Percentiles rank a stretch among this genome's conserved stretches.
Evolutionary conservation across 1,140 invertebrate species (phyloP).

Genomic region (Aphidius ervi): DNA sequence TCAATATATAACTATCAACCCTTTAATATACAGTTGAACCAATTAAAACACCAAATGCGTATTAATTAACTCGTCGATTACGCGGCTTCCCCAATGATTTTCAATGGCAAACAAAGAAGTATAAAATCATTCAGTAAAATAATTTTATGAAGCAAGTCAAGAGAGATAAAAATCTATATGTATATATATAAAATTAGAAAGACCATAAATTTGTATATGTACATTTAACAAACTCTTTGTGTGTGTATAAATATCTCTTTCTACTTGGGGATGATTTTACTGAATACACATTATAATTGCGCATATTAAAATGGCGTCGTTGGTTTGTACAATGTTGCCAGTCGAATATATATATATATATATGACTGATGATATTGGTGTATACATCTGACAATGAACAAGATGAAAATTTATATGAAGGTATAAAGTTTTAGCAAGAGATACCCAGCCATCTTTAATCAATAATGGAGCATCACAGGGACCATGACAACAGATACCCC

Average conservation of each 20-base stretch:
- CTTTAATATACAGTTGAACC: slow-evolving; percentile 20
- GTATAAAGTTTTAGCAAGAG: slow-evolving; percentile 20
- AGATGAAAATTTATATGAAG: background rate
- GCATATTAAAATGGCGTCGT: slow-evolving; percentile 53
- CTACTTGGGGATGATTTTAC: slow-evolving; percentile 16
- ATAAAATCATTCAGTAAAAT: too few species aligned
- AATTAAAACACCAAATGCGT: slow-evolving; percentile 48
- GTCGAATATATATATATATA: background rate
- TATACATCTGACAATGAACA: too few species aligned
- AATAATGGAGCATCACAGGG: slow-evolving; percentile 53
- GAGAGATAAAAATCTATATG: too few species aligned
- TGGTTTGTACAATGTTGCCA: slow-evolving; percentile 27
- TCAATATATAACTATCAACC: too few species aligned
- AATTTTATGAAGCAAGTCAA: too few species aligned
- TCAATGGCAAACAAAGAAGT: slow-evolving; percentile 46
- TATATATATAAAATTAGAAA: too few species aligned
- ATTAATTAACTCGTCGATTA: slow-evolving; percentile 53
- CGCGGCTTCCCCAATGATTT: slow-evolving; percentile 42
- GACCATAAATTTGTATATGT: too few species aligned
- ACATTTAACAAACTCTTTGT: too few species aligned
- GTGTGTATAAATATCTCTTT: background rate
- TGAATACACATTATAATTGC: slow-evolving; percentile 50
- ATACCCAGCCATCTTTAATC: slow-evolving; percentile 51
- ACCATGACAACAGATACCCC: slow-evolving; percentile 55
- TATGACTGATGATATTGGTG: too few species aligned